These are phyloP conservation scores for Oxyura jamaicensis DNA, from an alignment of 2,113 vertebrate species.

Conservation along the genomic window DNA sequence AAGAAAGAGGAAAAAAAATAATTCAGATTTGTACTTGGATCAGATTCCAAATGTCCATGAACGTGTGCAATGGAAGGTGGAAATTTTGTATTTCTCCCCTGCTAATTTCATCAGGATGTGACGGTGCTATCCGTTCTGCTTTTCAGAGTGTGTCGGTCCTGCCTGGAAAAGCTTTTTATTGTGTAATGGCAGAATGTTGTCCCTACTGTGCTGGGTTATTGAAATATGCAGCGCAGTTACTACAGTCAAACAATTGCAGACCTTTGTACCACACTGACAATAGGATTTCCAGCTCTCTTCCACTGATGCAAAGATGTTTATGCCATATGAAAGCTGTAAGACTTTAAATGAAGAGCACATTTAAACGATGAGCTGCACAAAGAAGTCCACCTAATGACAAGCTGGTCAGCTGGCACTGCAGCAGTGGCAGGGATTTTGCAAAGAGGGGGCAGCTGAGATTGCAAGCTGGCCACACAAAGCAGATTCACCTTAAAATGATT, in stretches of 20 bases:
- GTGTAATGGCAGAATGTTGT: conserved; percentile 52
- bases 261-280: conserved; percentile 51
- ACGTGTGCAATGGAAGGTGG: conserved; percentile 48
- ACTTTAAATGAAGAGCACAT: conserved; percentile 25
- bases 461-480: not conserved
- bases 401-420: not conserved
- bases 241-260: conserved; percentile 6
- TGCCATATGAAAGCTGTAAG: not conserved
- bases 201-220: conserved; percentile 64
- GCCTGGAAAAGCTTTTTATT: conserved; percentile 62
- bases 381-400: not conserved
- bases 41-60: conserved; percentile 34
- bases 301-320: not conserved
- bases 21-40: not conserved
- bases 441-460: not conserved
- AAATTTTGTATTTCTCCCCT: conserved; percentile 62
- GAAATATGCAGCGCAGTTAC: conserved; percentile 63
- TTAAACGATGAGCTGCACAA: not conserved
- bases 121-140: conserved; percentile 48
- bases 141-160: conserved; percentile 58
- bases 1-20: not conserved
- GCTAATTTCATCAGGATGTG: conserved; percentile 69
- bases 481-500: not conserved
- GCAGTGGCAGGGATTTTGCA: not conserved
- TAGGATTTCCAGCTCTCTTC: conserved; percentile 26